phyloP scores from a whole-genome alignment of 2,888 invertebrate species.

The Aethes cnicana region DNA sequence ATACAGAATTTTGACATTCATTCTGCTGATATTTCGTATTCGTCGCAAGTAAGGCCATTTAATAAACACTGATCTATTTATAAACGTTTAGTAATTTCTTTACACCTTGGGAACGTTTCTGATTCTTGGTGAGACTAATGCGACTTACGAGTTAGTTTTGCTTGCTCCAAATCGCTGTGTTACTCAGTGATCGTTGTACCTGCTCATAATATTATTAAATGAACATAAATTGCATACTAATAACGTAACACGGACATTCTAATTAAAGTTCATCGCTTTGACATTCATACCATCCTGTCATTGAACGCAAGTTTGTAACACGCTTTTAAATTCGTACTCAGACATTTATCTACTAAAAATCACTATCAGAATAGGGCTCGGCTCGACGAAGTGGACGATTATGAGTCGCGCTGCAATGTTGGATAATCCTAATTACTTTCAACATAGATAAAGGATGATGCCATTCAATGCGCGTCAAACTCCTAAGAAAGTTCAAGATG shows the following conservation, averaged over 20 bases:
- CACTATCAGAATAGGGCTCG: slow-evolving; percentile 78
- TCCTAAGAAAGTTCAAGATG: slow-evolving; percentile 61
- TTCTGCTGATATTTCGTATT: slow-evolving; percentile 81
- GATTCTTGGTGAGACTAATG: slow-evolving; percentile 78
- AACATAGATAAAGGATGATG: slow-evolving; percentile 21
- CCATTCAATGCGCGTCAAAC: slow-evolving; percentile 36
- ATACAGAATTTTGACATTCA: slow-evolving; percentile 82
- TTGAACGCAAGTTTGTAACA: slow-evolving; percentile 72
- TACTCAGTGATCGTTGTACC: slow-evolving; percentile 62
- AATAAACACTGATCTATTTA: slow-evolving; percentile 83
- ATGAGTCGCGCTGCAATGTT: slow-evolving; percentile 73
- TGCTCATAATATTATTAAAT: slow-evolving; percentile 58
- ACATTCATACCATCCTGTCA: slow-evolving; percentile 80
- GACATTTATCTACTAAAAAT: slow-evolving; percentile 70
- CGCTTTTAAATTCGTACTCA: slow-evolving; percentile 69
- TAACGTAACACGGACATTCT: slow-evolving; percentile 80
- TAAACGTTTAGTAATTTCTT: slow-evolving; percentile 82
- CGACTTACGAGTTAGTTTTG: slow-evolving; percentile 70
- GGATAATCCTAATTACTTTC: slow-evolving; percentile 61
- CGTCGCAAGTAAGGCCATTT: slow-evolving; percentile 82
- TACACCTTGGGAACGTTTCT: slow-evolving; percentile 78
- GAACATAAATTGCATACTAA: slow-evolving; percentile 76
- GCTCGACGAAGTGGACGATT: slow-evolving; percentile 61
- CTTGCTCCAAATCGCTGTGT: slow-evolving; percentile 69
- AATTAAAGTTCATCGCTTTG: slow-evolving; percentile 82